Evolutionary conservation across 1,140 invertebrate species (phyloP).

Genomic region (Ips nitidus): DNA sequence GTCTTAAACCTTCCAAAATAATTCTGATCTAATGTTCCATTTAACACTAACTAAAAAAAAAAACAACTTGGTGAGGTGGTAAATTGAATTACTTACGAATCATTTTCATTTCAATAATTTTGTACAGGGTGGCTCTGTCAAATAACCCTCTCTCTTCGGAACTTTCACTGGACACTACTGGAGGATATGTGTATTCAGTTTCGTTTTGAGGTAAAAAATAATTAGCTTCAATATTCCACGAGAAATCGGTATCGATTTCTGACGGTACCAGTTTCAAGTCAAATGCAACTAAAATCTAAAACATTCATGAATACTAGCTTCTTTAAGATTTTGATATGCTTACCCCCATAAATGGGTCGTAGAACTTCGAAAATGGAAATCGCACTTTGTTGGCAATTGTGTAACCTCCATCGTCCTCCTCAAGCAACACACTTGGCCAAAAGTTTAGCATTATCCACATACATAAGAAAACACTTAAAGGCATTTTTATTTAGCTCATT

Average conservation of each 20-base stretch:
- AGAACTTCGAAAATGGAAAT: conserved; percentile 34
- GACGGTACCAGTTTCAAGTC: conserved; percentile 72
- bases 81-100: conserved; percentile 41
- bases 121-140: conserved; percentile 41
- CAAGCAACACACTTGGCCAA: too few species aligned
- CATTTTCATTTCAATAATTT: conserved; percentile 45
- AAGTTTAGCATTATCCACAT: too few species aligned
- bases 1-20: too few species aligned
- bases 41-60: too few species aligned
- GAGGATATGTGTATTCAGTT: conserved; percentile 44
- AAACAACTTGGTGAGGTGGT: too few species aligned
- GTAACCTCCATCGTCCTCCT: conserved; percentile 19
- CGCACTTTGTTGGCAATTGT: conserved; percentile 34
- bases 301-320: not conserved
- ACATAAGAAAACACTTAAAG: too few species aligned
- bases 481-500: too few species aligned
- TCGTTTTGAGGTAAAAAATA: conserved; percentile 56
- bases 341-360: conserved; percentile 40
- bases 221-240: conserved; percentile 76
- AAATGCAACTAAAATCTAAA: conserved; percentile 65
- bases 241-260: conserved; percentile 69
- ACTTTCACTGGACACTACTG: conserved; percentile 34
- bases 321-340: conserved; percentile 2
- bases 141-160: conserved; percentile 33
- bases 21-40: too few species aligned